These are phyloP conservation scores for Styela clava DNA, from an alignment of 23 tunicate genomes.

Conservation along the genomic window DNA sequence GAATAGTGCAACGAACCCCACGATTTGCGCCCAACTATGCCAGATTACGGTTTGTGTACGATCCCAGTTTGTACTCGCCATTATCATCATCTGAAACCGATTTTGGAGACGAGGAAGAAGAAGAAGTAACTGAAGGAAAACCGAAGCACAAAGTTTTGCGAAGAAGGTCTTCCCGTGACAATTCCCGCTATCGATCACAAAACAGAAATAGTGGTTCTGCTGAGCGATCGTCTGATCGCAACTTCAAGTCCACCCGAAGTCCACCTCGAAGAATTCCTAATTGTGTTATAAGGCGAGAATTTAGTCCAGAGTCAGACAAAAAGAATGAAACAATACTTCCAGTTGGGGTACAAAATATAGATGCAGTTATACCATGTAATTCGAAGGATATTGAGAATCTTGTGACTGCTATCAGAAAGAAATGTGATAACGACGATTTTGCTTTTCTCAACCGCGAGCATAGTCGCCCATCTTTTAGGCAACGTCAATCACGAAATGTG, in stretches of 20 bases:
- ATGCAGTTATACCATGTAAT: background rate
- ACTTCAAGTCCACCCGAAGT: background rate
- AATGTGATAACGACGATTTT: slow-evolving; percentile 1
- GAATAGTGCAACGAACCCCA: background rate
- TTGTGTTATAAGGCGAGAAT: background rate
- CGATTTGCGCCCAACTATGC: slow-evolving; percentile 3
- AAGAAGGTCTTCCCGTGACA: slow-evolving; percentile 1
- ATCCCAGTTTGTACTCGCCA: slow-evolving; percentile 8
- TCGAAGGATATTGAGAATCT: slow-evolving; percentile 14
- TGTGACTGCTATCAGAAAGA: slow-evolving; percentile 6
- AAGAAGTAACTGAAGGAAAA: background rate
- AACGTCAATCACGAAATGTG: no score
- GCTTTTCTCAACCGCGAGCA: no score
- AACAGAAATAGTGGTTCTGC: background rate
- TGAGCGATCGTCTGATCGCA: background rate
- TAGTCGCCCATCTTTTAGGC: no score
- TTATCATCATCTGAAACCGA: slow-evolving; percentile 17
- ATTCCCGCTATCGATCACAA: background rate
- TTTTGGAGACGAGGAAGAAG: slow-evolving; percentile 21
- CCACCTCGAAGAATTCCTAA: background rate
- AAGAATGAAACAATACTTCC: background rate
- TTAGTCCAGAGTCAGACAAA: background rate
- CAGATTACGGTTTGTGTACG: background rate
- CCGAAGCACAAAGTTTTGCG: background rate
- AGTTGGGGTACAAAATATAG: background rate